Evolutionary conservation across 2,888 invertebrate species (phyloP).

Genomic region (Caprella mutica): DNA sequence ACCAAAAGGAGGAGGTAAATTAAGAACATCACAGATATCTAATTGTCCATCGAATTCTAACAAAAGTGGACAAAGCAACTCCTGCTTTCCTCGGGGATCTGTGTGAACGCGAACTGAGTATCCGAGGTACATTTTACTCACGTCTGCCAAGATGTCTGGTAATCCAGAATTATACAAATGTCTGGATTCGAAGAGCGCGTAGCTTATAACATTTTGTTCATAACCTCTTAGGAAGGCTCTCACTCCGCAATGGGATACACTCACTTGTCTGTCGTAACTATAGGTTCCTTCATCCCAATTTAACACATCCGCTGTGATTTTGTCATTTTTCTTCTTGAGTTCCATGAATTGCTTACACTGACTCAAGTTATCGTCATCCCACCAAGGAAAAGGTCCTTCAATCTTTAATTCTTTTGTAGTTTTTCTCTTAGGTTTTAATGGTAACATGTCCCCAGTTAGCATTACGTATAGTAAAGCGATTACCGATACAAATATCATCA

Average conservation of each 20-base stretch:
- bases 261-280: no score
- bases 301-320: no score
- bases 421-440: no score
- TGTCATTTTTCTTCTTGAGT: no score
- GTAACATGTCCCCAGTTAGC: no score
- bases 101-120: constrained; percentile 34
- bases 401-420: no score
- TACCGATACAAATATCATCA: no score
- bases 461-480: no score
- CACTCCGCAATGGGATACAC: constrained; percentile 1
- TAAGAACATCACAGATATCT: constrained; percentile 1
- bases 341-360: no score
- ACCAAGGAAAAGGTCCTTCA: no score
- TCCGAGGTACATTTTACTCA: constrained; percentile 19
- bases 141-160: background rate
- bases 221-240: constrained; percentile 11
- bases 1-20: constrained; percentile 13
- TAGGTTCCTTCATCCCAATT: no score
- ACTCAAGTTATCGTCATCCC: no score
- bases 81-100: constrained; percentile 7
- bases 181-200: constrained; percentile 28
- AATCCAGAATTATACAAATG: constrained; percentile 3
- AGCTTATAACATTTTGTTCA: constrained; percentile 33
- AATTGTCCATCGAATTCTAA: background rate
- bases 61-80: constrained; percentile 2